Conservation (phyloP, 1,140 invertebrate species). For the Aphelenchoides fujianensis region DNA sequence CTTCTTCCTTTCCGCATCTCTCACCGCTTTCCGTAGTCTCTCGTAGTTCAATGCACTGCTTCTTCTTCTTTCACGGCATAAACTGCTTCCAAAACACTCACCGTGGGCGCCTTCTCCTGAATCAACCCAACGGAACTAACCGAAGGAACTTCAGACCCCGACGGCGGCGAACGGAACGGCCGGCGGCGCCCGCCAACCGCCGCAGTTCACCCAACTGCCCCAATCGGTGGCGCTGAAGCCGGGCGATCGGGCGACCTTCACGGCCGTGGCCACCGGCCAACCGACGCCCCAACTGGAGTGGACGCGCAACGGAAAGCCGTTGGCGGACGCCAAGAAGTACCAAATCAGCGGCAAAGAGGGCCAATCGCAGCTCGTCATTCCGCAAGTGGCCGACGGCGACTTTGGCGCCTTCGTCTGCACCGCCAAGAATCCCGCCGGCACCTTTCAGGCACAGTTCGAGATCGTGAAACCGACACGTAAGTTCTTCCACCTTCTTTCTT, state of each 20-base stretch:
- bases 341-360: conserved; percentile 37
- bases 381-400: conserved; percentile 33
- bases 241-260: conserved; percentile 52
- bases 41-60: neutral
- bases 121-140: conserved; percentile 13
- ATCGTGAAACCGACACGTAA: conserved; percentile 10
- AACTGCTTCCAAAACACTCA: neutral
- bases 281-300: conserved; percentile 45
- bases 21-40: neutral
- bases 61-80: neutral
- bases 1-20: neutral
- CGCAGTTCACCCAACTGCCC: conserved; percentile 54
- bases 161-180: neutral
- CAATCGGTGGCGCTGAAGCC: conserved; percentile 46
- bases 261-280: conserved; percentile 45
- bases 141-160: conserved; percentile 16
- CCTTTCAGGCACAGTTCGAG: conserved; percentile 2
- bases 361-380: conserved; percentile 39
- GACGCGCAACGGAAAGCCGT: conserved; percentile 36
- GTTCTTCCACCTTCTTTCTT: no score
- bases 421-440: conserved; percentile 35
- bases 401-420: conserved; percentile 22
- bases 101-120: neutral
- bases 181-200: conserved; percentile 35
- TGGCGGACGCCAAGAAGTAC: conserved; percentile 47